phyloP scores from a whole-genome alignment of 53 echinoderm and acorn worm species.

The Paracentrotus lividus region DNA sequence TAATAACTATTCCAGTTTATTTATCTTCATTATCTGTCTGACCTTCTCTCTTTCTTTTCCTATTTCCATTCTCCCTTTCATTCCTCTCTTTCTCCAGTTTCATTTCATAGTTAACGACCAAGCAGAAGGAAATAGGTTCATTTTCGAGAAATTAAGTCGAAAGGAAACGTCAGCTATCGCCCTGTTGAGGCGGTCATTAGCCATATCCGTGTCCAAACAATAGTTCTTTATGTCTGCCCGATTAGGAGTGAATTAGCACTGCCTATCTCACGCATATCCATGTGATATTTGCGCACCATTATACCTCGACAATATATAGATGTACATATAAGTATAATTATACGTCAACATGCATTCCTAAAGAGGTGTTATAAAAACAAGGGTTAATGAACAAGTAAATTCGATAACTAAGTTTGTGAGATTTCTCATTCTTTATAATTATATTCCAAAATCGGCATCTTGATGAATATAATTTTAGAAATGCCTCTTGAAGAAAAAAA shows the following conservation, averaged over 20 bases:
- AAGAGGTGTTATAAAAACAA: no score
- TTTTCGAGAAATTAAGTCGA: conserved; percentile 24
- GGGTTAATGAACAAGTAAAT: no score
- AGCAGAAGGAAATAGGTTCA: conserved; percentile 2
- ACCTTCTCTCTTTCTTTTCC: background rate
- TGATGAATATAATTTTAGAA: no score
- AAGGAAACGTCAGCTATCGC: conserved; percentile 54
- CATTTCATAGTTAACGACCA: background rate
- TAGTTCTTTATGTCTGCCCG: conserved; percentile 9
- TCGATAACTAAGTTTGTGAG: no score
- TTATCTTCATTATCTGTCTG: background rate
- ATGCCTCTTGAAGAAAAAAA: no score
- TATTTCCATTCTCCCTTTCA: background rate
- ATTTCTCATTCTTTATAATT: no score
- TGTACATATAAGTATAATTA: no score
- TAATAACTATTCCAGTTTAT: background rate
- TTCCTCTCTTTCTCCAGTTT: background rate
- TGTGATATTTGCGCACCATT: background rate
- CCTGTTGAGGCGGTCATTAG: conserved; percentile 36
- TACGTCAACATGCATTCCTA: no score
- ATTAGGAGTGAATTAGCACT: conserved; percentile 32
- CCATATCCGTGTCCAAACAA: conserved; percentile 40
- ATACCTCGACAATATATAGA: background rate
- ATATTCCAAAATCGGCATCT: no score
- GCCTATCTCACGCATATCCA: conserved; percentile 26